Conservation (phyloP, 2,888 invertebrate species). For the Troides aeacus region DNA sequence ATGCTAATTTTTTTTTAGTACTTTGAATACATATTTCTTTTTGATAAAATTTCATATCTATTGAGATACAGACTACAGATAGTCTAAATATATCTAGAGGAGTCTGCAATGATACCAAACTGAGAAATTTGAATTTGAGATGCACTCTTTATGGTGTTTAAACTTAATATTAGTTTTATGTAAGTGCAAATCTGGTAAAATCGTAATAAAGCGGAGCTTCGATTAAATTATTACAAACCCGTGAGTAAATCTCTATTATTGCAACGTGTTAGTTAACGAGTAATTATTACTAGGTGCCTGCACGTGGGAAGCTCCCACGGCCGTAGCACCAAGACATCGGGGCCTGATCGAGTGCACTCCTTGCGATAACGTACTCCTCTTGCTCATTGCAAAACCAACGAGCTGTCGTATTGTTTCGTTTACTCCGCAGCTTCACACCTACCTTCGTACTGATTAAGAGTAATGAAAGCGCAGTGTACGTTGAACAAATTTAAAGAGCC, state of each 20-base stretch:
- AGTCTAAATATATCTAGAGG: too few species aligned
- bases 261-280: conserved; percentile 59
- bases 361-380: conserved; percentile 53
- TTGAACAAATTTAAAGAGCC: conserved; percentile 40
- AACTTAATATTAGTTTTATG: too few species aligned
- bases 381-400: conserved; percentile 50
- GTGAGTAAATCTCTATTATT: conserved; percentile 41
- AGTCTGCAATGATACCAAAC: too few species aligned
- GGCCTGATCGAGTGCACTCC: conserved; percentile 59
- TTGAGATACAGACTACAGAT: too few species aligned
- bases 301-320: conserved; percentile 73
- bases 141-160: too few species aligned
- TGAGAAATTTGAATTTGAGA: too few species aligned
- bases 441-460: conserved; percentile 7
- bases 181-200: background rate
- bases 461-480: conserved; percentile 42
- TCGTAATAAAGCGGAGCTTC: conserved; percentile 4
- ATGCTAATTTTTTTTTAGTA: too few species aligned
- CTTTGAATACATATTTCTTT: too few species aligned
- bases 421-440: conserved; percentile 39
- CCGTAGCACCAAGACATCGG: conserved; percentile 42
- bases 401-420: conserved; percentile 48
- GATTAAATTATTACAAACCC: conserved; percentile 16
- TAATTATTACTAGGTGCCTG: conserved; percentile 52
- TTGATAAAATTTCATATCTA: too few species aligned